These are phyloP conservation scores for Epinotia nisella DNA, from an alignment of 2,888 invertebrate species.

Conservation along the genomic window DNA sequence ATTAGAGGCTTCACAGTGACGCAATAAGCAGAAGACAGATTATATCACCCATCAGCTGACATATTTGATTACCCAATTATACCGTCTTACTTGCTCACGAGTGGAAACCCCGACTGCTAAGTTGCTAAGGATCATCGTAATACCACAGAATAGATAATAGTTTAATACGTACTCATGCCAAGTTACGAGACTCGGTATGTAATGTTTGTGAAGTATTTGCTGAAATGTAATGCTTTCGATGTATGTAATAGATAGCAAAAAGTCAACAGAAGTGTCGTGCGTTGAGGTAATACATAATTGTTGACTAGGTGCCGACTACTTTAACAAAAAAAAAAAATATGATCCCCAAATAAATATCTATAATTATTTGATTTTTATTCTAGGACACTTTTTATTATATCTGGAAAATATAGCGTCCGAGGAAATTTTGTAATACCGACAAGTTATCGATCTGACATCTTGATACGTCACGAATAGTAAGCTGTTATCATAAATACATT, in stretches of 20 bases:
- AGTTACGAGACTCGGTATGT: conserved; percentile 30
- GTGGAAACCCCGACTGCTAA: conserved; percentile 39
- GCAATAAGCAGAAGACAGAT: conserved; percentile 42
- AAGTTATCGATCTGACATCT: conserved; percentile 11
- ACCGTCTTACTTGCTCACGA: conserved; percentile 22
- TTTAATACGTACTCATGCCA: conserved; percentile 47
- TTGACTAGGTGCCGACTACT: no score
- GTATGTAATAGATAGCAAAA: conserved; percentile 18
- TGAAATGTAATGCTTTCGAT: conserved; percentile 17
- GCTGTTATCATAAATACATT: conserved; percentile 21
- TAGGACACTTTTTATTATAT: no score
- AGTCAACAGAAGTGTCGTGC: not conserved
- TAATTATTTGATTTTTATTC: no score
- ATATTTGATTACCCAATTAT: conserved; percentile 52
- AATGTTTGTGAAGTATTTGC: conserved; percentile 16
- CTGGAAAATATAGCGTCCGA: no score
- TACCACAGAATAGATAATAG: no score
- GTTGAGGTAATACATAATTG: no score
- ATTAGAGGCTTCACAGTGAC: conserved; percentile 23
- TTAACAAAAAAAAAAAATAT: no score
- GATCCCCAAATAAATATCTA: no score
- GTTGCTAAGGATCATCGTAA: conserved; percentile 31
- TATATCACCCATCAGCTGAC: conserved; percentile 49
- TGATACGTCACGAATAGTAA: conserved; percentile 27
- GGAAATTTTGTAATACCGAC: not conserved